Evolutionary conservation across 2,113 vertebrate species (phyloP).

Genomic region (Phylloscopus trochilus): DNA sequence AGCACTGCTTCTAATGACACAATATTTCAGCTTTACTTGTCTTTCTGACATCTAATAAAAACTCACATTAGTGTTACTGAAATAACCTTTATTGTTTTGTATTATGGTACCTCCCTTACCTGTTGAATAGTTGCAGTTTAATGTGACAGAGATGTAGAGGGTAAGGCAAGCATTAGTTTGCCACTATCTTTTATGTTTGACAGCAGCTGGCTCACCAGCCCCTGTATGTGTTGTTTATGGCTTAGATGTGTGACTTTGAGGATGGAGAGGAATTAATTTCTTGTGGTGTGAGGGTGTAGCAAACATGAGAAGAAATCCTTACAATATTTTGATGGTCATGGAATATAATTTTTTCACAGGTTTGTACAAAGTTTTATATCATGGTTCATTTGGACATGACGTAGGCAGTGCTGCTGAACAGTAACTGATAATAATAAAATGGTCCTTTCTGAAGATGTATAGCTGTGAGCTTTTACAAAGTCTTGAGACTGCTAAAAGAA

Average conservation of each 20-base stretch:
- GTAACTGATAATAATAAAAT: background rate
- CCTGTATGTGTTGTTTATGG: background rate
- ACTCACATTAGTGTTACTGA: background rate
- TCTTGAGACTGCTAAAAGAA: background rate
- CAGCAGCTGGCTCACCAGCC: background rate
- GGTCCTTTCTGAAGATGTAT: background rate
- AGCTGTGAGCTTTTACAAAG: background rate
- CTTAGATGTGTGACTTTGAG: background rate
- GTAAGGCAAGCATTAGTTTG: slow-evolving; percentile 1
- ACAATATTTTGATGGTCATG: background rate
- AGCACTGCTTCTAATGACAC: background rate
- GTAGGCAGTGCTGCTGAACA: background rate
- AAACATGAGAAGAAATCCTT: background rate
- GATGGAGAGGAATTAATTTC: background rate
- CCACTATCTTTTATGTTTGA: background rate
- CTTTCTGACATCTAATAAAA: background rate
- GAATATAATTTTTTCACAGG: background rate
- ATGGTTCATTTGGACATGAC: background rate
- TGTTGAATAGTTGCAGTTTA: slow-evolving; percentile 10
- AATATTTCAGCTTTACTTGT: background rate
- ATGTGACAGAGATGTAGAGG: background rate
- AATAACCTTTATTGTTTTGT: background rate
- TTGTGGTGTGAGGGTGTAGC: background rate
- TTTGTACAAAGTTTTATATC: background rate
- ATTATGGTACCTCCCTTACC: background rate